Percentiles rank a stretch among this genome's conserved stretches.
phyloP scores from a whole-genome alignment of 2,797 vertebrate genomes.

The Neosilurus hyrtlii region DNA sequence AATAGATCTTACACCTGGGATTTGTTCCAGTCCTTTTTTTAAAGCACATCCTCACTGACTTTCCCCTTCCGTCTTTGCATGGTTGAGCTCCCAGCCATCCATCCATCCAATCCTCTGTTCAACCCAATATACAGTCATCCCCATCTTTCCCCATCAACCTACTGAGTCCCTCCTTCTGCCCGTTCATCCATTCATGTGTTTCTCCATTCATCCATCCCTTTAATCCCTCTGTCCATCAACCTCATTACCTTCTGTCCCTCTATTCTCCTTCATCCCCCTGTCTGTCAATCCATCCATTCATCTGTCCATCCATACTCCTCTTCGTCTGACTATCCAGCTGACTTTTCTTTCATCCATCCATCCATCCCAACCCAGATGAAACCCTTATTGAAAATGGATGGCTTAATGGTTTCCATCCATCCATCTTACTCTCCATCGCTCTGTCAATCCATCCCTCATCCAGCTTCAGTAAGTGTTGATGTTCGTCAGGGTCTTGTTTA shows the following conservation, averaged over 20 bases:
- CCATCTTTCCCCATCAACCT: neutral
- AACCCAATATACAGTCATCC: neutral
- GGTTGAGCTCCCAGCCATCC: neutral
- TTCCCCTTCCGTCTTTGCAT: neutral
- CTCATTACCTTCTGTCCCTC: too few species aligned
- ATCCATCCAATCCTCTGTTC: neutral
- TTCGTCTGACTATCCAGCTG: neutral
- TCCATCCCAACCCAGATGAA: too few species aligned
- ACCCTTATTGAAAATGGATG: too few species aligned
- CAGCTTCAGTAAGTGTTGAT: too few species aligned
- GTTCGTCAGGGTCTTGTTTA: neutral
- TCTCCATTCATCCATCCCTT: too few species aligned
- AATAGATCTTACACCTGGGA: slow-evolving; percentile 2
- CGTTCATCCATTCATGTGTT: neutral
- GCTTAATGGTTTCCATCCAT: too few species aligned
- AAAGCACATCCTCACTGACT: neutral
- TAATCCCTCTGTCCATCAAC: too few species aligned
- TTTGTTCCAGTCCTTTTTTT: neutral
- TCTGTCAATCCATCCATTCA: neutral
- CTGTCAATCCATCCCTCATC: too few species aligned
- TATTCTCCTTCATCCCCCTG: neutral
- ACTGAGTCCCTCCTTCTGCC: too few species aligned
- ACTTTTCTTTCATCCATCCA: neutral
- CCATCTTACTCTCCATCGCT: too few species aligned
- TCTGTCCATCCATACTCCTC: neutral